Conservation (phyloP, 2,113 vertebrate species). For the Typhlomys cinereus region DNA sequence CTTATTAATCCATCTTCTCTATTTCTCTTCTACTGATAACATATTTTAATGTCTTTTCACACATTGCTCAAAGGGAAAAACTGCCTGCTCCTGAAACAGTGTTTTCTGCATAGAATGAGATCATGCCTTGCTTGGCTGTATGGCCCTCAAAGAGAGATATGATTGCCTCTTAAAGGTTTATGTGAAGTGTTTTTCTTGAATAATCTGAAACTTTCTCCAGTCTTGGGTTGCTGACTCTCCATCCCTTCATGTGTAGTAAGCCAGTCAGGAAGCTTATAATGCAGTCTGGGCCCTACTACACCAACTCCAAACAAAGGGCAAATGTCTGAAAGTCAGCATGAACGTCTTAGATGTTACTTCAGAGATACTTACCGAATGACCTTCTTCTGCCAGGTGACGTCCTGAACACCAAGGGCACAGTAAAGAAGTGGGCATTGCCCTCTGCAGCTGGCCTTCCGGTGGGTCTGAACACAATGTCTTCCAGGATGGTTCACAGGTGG, state of each 20-base stretch:
- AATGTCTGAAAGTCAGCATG: rapidly evolving
- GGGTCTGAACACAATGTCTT: rapidly evolving
- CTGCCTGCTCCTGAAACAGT: not conserved
- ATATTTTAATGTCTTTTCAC: not conserved
- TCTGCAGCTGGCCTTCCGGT: not conserved
- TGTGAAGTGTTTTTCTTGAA: not conserved
- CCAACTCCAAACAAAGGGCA: not conserved
- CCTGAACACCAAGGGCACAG: not conserved
- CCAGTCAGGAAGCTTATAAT: not conserved
- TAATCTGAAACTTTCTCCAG: not conserved
- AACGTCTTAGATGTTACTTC: too few species aligned
- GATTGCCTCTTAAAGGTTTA: not conserved
- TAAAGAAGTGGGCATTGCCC: not conserved
- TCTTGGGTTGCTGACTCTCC: not conserved
- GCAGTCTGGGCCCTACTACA: not conserved
- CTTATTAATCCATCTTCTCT: too few species aligned
- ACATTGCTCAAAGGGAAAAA: not conserved
- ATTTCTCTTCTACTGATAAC: too few species aligned
- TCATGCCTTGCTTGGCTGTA: not conserved
- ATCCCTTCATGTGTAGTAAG: not conserved
- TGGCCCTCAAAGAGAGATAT: not conserved
- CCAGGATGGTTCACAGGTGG: rapidly evolving
- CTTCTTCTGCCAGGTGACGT: not conserved
- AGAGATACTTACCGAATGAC: not conserved
- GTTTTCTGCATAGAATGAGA: not conserved